A percentile compares a stretch with the other conserved stretches of the same genome.
phyloP scores from a whole-genome alignment of 2,113 vertebrate species.

The Peromyscus polionotus region DNA sequence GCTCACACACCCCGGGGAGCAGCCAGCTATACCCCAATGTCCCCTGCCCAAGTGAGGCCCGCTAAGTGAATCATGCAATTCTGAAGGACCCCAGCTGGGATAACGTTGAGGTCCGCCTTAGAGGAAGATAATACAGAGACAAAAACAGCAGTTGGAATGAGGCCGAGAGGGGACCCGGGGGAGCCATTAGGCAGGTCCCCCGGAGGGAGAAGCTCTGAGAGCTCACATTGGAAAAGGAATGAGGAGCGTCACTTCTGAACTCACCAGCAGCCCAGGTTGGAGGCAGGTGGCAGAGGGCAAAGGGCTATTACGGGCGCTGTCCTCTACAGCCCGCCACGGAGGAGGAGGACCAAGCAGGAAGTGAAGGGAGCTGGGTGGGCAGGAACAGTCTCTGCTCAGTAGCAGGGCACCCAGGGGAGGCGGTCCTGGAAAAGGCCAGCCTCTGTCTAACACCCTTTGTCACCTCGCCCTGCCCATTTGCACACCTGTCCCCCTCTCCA shows the following conservation, averaged over 20 bases:
- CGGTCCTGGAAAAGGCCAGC: not conserved
- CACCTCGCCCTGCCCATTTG: not conserved
- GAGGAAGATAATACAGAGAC: conserved; percentile 13
- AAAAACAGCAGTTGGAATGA: not conserved
- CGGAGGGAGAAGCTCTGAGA: not conserved
- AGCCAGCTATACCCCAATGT: not conserved
- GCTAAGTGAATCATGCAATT: not conserved
- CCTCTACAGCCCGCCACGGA: not conserved
- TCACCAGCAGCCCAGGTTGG: conserved; percentile 16
- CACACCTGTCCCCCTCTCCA: conserved; percentile 36
- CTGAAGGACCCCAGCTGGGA: conserved; percentile 11
- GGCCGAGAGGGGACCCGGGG: not conserved
- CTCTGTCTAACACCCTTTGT: not conserved
- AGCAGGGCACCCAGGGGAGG: conserved; percentile 8
- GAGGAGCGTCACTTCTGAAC: not conserved
- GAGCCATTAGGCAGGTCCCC: not conserved
- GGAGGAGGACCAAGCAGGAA: not conserved
- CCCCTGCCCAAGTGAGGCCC: not conserved
- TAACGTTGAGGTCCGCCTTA: not conserved
- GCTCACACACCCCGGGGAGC: not conserved
- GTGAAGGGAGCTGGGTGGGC: not conserved
- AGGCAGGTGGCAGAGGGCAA: not conserved
- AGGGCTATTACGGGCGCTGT: not conserved
- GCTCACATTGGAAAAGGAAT: not conserved
- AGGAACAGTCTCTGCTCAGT: not conserved